A percentile compares a stretch with the other conserved stretches of the same genome.
Evolutionary conservation across 2,888 invertebrate species (phyloP).

Genomic region (Shargacucullia verbasci): DNA sequence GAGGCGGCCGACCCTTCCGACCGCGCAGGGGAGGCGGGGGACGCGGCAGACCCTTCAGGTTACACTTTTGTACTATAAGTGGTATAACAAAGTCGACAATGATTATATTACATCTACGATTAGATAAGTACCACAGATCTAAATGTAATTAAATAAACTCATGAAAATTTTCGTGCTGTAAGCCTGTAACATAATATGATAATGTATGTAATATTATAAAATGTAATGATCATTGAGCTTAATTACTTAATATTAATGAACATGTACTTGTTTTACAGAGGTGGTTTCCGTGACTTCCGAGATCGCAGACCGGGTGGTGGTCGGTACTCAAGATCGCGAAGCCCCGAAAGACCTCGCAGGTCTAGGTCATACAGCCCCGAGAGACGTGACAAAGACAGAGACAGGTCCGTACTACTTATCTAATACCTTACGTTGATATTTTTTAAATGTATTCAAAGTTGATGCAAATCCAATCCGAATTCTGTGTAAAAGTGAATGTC

Average conservation of each 20-base stretch:
- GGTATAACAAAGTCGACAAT: too few relatives aligned
- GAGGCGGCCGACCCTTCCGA: slow-evolving; percentile 81
- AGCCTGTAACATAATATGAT: too few relatives aligned
- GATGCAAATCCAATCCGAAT: not conserved
- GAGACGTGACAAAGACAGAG: slow-evolving; percentile 84
- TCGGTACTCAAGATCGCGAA: slow-evolving; percentile 89
- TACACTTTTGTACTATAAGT: not conserved
- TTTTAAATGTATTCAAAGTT: not conserved
- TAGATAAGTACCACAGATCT: too few relatives aligned
- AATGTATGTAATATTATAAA: too few relatives aligned
- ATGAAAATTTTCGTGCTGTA: too few relatives aligned
- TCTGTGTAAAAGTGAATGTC: too few relatives aligned
- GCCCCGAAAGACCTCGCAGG: slow-evolving; percentile 83
- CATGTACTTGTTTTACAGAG: slow-evolving; percentile 55
- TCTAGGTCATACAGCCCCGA: slow-evolving; percentile 86
- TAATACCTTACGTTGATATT: not conserved
- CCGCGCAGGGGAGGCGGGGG: slow-evolving; percentile 80
- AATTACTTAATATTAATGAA: too few relatives aligned
- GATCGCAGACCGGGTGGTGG: slow-evolving; percentile 88
- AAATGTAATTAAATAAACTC: too few relatives aligned
- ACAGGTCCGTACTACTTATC: slow-evolving; percentile 70
- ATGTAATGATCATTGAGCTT: too few relatives aligned
- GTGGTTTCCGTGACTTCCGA: slow-evolving; percentile 91
- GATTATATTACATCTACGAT: too few relatives aligned
- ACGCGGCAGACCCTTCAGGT: slow-evolving; percentile 84